phyloP scores from a whole-genome alignment of 23 tunicate genomes.

The Botrylloides violaceus region DNA sequence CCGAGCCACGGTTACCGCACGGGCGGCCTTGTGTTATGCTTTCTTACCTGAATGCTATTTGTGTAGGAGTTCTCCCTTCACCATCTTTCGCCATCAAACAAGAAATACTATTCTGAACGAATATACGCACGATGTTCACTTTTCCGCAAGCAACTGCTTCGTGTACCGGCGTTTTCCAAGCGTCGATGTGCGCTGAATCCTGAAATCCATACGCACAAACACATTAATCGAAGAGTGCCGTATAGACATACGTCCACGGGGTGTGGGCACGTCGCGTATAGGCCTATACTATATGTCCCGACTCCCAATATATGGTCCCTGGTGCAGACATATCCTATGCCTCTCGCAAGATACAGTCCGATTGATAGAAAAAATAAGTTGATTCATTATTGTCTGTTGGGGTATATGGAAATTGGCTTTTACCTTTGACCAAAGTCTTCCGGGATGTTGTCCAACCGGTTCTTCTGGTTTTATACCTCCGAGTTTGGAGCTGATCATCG shows the following conservation, averaged over 20 bases:
- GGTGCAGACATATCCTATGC: too few relatives aligned
- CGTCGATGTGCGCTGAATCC: slow-evolving; percentile 58
- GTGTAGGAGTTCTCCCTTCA: slow-evolving; percentile 55
- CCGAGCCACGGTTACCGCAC: too few relatives aligned
- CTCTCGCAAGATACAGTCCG: too few relatives aligned
- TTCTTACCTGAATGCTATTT: slow-evolving; percentile 55
- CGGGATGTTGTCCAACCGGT: slow-evolving; percentile 73
- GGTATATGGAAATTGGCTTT: too few relatives aligned
- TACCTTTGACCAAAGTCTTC: slow-evolving; percentile 62
- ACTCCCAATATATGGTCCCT: too few relatives aligned
- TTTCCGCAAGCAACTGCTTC: slow-evolving; percentile 79
- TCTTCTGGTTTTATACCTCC: slow-evolving; percentile 80
- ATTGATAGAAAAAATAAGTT: too few relatives aligned
- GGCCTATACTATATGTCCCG: too few relatives aligned
- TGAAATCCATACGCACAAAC: slow-evolving; percentile 9
- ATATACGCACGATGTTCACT: slow-evolving; percentile 62
- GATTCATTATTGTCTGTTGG: too few relatives aligned
- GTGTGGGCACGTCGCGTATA: too few relatives aligned
- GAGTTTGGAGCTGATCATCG: slow-evolving; percentile 58
- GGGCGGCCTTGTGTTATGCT: too few relatives aligned
- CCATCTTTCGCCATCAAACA: slow-evolving; percentile 62
- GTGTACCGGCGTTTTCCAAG: slow-evolving; percentile 81
- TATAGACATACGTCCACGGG: too few relatives aligned
- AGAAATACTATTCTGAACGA: slow-evolving; percentile 71
- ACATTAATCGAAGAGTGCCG: slow-evolving; percentile 1